A percentile compares a stretch with the other conserved stretches of the same genome.
Evolutionary conservation across 2,888 invertebrate genomes (phyloP).

Genomic region (Petrophora chlorosata): DNA sequence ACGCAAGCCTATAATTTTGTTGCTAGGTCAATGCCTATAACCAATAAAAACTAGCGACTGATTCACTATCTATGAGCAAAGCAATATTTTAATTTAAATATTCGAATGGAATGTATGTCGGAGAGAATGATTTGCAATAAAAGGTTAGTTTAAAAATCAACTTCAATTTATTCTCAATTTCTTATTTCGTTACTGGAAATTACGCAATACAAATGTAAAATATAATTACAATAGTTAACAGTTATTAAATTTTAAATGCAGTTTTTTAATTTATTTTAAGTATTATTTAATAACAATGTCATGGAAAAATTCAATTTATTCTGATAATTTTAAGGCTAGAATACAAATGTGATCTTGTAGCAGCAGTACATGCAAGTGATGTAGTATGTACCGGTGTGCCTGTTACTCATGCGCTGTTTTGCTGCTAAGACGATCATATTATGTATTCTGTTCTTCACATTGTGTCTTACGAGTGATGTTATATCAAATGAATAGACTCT

Average conservation of each 20-base stretch:
- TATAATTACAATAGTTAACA: slow-evolving; percentile 80
- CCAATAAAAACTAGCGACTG: no score
- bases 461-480: slow-evolving; percentile 23
- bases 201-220: slow-evolving; percentile 80
- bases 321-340: slow-evolving; percentile 36
- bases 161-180: slow-evolving; percentile 80
- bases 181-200: slow-evolving; percentile 77
- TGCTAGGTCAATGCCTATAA: no score
- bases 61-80: no score
- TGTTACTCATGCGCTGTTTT: no score
- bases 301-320: slow-evolving; percentile 64
- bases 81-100: no score
- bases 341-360: background rate
- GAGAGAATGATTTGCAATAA: slow-evolving; percentile 34
- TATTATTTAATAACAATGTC: slow-evolving; percentile 69
- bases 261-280: slow-evolving; percentile 53
- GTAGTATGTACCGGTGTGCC: no score
- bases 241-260: slow-evolving; percentile 81
- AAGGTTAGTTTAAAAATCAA: slow-evolving; percentile 70
- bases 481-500: slow-evolving; percentile 41
- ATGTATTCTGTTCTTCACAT: slow-evolving; percentile 9
- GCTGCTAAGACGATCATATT: background rate
- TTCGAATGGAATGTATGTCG: no score
- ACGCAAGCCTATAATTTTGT: no score
- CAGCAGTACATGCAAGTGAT: background rate